Evolutionary conservation across 2,888 invertebrate species (phyloP).

Genomic region (Pyrochroa serraticornis): DNA sequence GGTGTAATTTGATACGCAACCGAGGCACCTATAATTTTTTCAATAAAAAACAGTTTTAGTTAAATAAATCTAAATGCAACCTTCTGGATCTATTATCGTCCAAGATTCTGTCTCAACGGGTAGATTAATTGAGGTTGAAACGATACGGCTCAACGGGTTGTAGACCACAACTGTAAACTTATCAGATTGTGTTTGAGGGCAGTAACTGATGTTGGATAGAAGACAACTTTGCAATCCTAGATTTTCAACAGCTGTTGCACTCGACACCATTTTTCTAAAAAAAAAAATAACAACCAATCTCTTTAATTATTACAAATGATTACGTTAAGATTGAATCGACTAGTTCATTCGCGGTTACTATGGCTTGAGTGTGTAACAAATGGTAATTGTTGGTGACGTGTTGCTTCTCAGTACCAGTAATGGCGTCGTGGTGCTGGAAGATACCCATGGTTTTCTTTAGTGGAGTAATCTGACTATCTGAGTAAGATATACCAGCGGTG

Average conservation of each 20-base stretch:
- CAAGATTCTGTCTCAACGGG: slow-evolving; percentile 57
- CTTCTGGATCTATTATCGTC: slow-evolving; percentile 28
- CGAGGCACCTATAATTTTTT: slow-evolving; percentile 18
- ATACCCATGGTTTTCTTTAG: slow-evolving; percentile 78
- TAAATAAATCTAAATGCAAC: slow-evolving; percentile 5
- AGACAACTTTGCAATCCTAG: slow-evolving; percentile 60
- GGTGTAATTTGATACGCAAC: slow-evolving; percentile 30
- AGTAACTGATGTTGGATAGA: slow-evolving; percentile 67
- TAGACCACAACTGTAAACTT: slow-evolving; percentile 66
- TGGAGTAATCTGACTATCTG: slow-evolving; percentile 1
- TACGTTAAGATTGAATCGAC: slow-evolving; percentile 12
- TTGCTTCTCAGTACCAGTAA: slow-evolving; percentile 87
- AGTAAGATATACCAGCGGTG: background rate
- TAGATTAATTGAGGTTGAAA: slow-evolving; percentile 61
- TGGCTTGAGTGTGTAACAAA: slow-evolving; percentile 1
- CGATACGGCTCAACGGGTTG: slow-evolving; percentile 65
- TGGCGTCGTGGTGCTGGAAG: slow-evolving; percentile 92
- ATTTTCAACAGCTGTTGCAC: slow-evolving; percentile 8
- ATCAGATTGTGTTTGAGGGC: slow-evolving; percentile 60
- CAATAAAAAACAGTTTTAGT: slow-evolving; percentile 2
- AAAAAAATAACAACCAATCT: background rate
- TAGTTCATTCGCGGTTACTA: background rate
- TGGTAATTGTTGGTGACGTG: slow-evolving; percentile 86
- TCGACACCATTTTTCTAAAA: slow-evolving; percentile 15
- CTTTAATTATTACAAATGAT: background rate